Evolutionary conservation across 2,113 vertebrate species (phyloP).

Genomic region (Dipodomys ordii): DNA sequence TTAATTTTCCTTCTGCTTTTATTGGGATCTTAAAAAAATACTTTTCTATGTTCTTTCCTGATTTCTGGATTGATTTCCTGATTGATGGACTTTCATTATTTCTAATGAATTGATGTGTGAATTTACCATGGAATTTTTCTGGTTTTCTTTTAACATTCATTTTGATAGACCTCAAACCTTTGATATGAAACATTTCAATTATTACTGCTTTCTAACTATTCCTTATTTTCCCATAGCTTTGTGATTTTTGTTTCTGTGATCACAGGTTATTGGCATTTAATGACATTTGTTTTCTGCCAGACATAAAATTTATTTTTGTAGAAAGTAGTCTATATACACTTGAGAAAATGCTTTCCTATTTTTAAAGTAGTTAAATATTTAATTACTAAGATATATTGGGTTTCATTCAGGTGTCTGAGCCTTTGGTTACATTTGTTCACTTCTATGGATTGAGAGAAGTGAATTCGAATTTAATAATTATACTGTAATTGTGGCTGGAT

Average conservation of each 20-base stretch:
- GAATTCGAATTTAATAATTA: not conserved
- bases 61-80: not conserved
- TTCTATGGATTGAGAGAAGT: not conserved
- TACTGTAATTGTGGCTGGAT: not conserved
- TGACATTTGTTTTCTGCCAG: not conserved
- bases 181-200: not conserved
- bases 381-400: not conserved
- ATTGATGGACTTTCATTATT: not conserved
- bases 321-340: not conserved
- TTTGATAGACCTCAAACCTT: conserved; percentile 16
- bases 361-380: not conserved
- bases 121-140: not conserved
- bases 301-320: not conserved
- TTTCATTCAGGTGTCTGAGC: not conserved
- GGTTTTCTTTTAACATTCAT: not conserved
- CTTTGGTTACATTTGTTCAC: not conserved
- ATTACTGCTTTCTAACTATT: not conserved
- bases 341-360: not conserved
- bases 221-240: not conserved
- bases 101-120: not conserved
- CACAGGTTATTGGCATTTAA: not conserved
- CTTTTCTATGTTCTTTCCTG: not conserved
- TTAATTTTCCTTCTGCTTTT: not conserved
- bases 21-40: not conserved
- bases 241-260: not conserved